Evolutionary conservation across 2,797 vertebrate species (phyloP).

Genomic region (Lepus townsendii): DNA sequence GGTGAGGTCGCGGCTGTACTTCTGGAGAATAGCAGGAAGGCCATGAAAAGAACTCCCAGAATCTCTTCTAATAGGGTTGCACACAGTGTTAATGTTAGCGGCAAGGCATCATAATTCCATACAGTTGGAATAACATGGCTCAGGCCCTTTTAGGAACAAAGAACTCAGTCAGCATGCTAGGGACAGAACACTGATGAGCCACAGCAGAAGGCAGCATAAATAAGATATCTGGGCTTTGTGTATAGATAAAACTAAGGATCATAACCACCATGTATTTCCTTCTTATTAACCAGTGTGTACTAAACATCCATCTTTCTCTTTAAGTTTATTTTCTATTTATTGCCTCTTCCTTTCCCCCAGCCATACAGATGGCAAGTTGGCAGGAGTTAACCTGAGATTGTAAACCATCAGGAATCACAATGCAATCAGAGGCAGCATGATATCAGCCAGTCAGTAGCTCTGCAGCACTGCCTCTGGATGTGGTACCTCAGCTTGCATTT

Average conservation of each 20-base stretch:
- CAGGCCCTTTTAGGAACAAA: neutral
- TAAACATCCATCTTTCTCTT: neutral
- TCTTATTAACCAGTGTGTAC: neutral
- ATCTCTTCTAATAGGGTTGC: no score
- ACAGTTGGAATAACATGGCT: neutral
- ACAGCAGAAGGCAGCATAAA: neutral
- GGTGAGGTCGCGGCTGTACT: neutral
- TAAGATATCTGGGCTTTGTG: neutral
- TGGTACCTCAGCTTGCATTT: neutral
- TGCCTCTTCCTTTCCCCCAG: conserved; percentile 27
- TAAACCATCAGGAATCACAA: conserved; percentile 47
- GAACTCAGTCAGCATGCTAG: neutral
- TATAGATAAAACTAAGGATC: neutral
- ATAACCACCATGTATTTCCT: neutral
- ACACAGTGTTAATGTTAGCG: neutral
- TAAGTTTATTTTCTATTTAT: conserved; percentile 37
- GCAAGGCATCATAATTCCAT: neutral
- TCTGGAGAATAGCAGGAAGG: neutral
- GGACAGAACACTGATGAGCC: neutral
- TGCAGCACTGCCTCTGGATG: neutral
- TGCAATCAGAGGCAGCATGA: neutral
- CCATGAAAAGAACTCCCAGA: neutral
- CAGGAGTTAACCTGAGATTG: neutral
- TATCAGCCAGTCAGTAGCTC: neutral
- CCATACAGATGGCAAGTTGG: neutral